phyloP scores from a whole-genome alignment of 2,113 vertebrate genomes.

The Catharus bicknelli region DNA sequence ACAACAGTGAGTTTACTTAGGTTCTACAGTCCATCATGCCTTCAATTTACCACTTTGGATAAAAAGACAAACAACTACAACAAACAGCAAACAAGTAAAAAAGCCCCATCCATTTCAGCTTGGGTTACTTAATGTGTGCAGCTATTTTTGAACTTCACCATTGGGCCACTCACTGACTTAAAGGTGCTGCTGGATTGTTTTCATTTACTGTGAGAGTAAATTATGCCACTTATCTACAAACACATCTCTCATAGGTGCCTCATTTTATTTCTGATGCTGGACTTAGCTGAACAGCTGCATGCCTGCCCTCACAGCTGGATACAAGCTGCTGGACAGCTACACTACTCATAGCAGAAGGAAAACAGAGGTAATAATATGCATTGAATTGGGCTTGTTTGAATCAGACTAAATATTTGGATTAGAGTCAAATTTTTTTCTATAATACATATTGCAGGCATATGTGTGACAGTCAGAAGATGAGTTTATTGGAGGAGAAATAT shows the following conservation, averaged over 20 bases:
- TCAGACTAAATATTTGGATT: conserved; percentile 70
- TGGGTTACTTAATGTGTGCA: neutral
- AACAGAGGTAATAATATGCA: conserved; percentile 35
- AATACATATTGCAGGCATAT: conserved; percentile 30
- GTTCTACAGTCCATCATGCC: neutral
- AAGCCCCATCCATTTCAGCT: neutral
- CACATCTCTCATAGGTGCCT: neutral
- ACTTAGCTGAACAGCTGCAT: neutral
- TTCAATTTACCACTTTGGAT: neutral
- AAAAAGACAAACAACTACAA: neutral
- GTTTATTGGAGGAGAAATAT: neutral
- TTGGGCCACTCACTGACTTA: neutral
- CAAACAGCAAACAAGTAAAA: neutral
- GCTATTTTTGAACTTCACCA: neutral
- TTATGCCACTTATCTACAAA: neutral
- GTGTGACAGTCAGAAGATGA: neutral
- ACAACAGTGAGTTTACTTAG: neutral
- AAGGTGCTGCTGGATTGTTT: neutral
- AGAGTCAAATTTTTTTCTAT: conserved; percentile 22
- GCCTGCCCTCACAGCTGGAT: conserved; percentile 28
- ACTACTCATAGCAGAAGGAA: neutral
- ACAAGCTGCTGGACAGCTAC: conserved; percentile 35
- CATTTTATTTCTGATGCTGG: neutral
- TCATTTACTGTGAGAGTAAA: neutral
- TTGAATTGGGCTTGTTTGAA: neutral